Percentiles rank a stretch among this genome's conserved stretches.
phyloP scores from a whole-genome alignment of 2,113 vertebrate species.

The Corythornis cristatus region DNA sequence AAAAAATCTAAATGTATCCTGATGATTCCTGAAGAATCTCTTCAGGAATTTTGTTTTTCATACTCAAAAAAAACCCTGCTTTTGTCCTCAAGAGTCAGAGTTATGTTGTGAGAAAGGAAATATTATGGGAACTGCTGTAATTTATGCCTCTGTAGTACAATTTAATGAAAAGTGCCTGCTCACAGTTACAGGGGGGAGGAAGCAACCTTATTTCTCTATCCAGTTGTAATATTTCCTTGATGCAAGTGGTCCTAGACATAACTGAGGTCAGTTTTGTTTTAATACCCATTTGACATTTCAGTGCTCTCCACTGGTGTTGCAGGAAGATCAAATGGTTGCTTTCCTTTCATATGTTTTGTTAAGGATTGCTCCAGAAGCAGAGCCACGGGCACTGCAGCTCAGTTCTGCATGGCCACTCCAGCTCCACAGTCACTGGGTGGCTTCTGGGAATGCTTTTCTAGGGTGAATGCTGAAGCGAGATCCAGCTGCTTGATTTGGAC shows the following conservation, averaged over 20 bases:
- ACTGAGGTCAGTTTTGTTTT: not conserved
- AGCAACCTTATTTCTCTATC: not conserved
- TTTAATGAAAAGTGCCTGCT: not conserved
- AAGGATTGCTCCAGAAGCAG: not conserved
- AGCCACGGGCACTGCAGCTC: accelerated
- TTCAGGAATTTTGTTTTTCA: not conserved
- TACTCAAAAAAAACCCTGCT: not conserved
- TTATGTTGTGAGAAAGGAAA: not conserved
- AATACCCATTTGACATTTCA: not conserved
- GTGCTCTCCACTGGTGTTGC: not conserved
- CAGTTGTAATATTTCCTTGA: not conserved
- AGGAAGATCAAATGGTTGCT: not conserved
- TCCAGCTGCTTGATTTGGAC: conserved; percentile 2
- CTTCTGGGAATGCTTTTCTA: not conserved
- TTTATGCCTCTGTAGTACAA: not conserved
- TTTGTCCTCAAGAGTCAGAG: not conserved
- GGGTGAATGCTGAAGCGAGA: not conserved
- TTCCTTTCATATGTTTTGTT: not conserved
- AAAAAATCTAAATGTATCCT: not conserved
- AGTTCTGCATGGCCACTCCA: not conserved
- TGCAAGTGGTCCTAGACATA: not conserved
- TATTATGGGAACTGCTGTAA: not conserved
- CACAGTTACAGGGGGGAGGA: not conserved
- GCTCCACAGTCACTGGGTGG: not conserved
- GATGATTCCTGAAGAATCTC: not conserved